Evolutionary conservation across 2,797 vertebrate species (phyloP).

Genomic region (Moxostoma hubbsi): DNA sequence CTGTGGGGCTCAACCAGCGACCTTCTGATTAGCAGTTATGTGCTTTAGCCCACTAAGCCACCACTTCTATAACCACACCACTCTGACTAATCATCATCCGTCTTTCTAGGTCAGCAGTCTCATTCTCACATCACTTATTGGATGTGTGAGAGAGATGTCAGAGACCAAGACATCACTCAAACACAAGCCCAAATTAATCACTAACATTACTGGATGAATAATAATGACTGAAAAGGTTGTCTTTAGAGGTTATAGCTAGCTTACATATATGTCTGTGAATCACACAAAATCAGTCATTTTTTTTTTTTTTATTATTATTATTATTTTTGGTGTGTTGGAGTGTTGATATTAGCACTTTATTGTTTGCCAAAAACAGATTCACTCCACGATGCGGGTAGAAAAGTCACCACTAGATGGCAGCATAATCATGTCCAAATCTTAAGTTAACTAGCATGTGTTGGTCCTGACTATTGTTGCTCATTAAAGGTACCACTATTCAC

Average conservation of each 20-base stretch:
- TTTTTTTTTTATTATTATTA: no score
- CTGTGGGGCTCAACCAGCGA: no score
- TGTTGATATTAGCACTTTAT: background rate
- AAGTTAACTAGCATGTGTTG: background rate
- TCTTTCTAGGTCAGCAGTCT: slow-evolving; percentile 19
- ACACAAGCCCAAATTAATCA: background rate
- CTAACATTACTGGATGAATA: background rate
- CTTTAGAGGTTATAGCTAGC: background rate
- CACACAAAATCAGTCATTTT: no score
- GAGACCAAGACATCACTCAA: background rate
- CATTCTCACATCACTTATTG: background rate
- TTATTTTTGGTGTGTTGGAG: background rate
- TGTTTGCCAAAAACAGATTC: no score
- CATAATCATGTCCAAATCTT: background rate
- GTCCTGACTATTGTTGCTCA: background rate
- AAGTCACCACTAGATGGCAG: slow-evolving; percentile 34
- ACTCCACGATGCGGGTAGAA: background rate
- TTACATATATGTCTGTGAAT: background rate
- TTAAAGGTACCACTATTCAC: no score
- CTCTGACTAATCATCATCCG: slow-evolving; percentile 6
- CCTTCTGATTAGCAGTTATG: no score
- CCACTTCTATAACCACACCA: no score
- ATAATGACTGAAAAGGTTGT: background rate
- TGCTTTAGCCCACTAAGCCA: no score
- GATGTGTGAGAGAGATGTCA: background rate